Base-by-base conservation (phyloP, 2,113 vertebrate species). In the Sylvietta virens region DNA sequence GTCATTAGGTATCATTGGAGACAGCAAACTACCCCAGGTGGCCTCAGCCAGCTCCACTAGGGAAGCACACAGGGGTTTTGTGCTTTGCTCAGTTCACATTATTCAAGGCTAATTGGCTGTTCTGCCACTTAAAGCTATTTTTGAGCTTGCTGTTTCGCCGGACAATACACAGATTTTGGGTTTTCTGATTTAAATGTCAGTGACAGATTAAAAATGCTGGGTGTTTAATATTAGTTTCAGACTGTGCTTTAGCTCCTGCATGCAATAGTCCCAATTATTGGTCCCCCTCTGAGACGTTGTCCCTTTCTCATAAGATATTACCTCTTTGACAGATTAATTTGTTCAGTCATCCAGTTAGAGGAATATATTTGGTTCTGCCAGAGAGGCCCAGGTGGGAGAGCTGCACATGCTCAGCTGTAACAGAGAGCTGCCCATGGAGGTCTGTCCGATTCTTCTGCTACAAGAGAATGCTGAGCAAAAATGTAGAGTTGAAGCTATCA, bases 81-180 rank as follows among this genome's bases (percentile, higher is more conserved):
- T 60, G 81, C 71, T 81, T 78, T 82, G 26, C 37, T 79, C 45
- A 65, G 21, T 54, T 72, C 62, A 54, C 10, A 42, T 95, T 94
- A 84, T 92, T 85, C 78, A 90, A 73, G 74, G 39, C 62, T 96
- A 96, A 93, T 96, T 95, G 85, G 51, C 17, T 77, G 23, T 66
- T 94, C 58, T 91, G 74, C 24, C 79, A 81, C 33, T 65, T 87
- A 50, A 62, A 83, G 33, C 27, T 91, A 54, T 92, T 93, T 92
- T 94, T 60, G 87, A 76, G 31, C 30, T 92, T 66, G 17, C 50
- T 47, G 12, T 85, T 95, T 82, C 62, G 54, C 42, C 79, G 44
- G 66, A 23, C 23, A 3, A n/a, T 40, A 23, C 24, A 50, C 7
- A 44, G 50, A 61, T 65, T 88, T 86, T 44, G 61, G 50, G 58